phyloP scores from a whole-genome alignment of 2,888 invertebrate genomes.

The Pachliopta kotzebuea region DNA sequence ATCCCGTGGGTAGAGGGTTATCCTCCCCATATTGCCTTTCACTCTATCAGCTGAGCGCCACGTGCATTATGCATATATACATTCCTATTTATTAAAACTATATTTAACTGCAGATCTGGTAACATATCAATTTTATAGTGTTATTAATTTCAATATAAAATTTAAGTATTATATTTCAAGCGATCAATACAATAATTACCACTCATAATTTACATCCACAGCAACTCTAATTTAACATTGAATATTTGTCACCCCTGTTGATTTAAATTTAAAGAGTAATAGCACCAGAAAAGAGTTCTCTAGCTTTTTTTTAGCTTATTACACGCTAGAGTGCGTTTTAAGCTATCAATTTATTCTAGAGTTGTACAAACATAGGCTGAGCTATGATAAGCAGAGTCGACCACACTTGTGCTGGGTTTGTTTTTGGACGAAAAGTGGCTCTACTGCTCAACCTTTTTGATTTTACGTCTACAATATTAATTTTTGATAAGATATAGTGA shows the following conservation, averaged over 20 bases:
- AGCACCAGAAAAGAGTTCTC: neutral
- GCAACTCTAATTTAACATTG: neutral
- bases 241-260: neutral
- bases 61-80: slow-evolving; percentile 64
- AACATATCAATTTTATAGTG: neutral
- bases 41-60: slow-evolving; percentile 75
- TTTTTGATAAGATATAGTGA: too few species aligned
- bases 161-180: too few species aligned
- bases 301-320: neutral
- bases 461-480: too few species aligned
- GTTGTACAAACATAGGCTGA: neutral
- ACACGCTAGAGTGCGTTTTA: neutral
- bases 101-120: neutral
- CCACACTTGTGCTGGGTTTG: neutral
- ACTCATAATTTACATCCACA: neutral
- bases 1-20: slow-evolving; percentile 46
- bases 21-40: slow-evolving; percentile 51
- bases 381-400: neutral
- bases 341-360: slow-evolving; percentile 1
- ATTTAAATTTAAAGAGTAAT: neutral
- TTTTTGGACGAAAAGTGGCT: neutral
- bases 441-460: neutral
- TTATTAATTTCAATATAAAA: neutral
- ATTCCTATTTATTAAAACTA: slow-evolving; percentile 17
- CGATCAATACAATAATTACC: neutral